These are phyloP conservation scores for Ptilorrhoa leucosticta DNA, from an alignment of 2,113 vertebrate genomes.

Conservation along the genomic window DNA sequence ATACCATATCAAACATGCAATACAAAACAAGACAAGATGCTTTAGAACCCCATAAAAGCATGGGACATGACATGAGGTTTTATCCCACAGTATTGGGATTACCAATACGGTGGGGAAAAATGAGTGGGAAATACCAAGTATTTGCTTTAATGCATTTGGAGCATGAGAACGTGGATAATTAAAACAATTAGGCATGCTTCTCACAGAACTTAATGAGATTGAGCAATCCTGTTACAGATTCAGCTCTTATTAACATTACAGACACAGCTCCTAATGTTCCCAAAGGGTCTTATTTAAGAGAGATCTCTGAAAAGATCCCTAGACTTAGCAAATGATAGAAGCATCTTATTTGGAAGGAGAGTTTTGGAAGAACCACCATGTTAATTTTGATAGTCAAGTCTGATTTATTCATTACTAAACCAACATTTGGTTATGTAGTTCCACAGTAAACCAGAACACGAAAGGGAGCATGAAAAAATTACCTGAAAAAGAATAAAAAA, in stretches of 20 bases:
- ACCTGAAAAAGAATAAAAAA: neutral
- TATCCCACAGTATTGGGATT: neutral
- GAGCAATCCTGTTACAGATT: neutral
- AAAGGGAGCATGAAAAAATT: neutral
- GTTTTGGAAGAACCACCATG: neutral
- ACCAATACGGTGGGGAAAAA: neutral
- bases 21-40: neutral
- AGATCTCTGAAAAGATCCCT: neutral
- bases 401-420: neutral
- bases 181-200: neutral
- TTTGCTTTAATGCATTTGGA: neutral
- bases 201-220: neutral
- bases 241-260: neutral
- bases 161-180: neutral
- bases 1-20: neutral
- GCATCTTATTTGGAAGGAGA: neutral
- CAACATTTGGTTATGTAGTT: neutral
- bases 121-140: neutral
- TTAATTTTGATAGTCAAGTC: neutral
- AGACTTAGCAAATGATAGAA: neutral
- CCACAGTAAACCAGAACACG: neutral
- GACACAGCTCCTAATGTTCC: neutral
- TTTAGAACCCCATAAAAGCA: neutral
- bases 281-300: neutral
- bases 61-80: neutral